Base-by-base conservation (phyloP, 1,140 invertebrate species). In the Heliconius hermathena region DNA sequence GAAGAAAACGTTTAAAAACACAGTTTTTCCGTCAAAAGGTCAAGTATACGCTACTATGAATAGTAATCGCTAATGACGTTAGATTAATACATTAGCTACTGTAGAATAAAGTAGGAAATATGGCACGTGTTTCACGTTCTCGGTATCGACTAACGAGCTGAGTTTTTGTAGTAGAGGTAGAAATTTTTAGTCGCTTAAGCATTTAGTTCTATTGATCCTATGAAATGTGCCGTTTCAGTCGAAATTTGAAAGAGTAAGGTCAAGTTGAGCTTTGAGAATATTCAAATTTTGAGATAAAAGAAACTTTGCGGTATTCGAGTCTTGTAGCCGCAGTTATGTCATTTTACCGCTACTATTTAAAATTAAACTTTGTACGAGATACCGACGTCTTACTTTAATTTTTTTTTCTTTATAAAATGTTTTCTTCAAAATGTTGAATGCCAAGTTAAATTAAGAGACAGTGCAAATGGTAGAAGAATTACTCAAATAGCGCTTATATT, bases 1-100 rank as follows among this genome's bases (percentile, higher is more conserved):
- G 70, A 82, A 83, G n/a, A 79, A 71, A 76, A 80, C 79, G 84
- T 86, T 89, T 87, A 83, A 84, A 85, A 87, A 83, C 81, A 78
- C 80, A 81, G 82, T 84, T 83, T 85, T 78, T 71, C 84, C 87
- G 83, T 83, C 78, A 84, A 83, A 90, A 89, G 89, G 91, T 91
- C 90, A 89, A 90, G 87, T 82, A 82, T 82, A 81, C 80, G 73
- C 77, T 75, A 29, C 78, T 74, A 80, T 83, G 46, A 72, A 79
- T 73, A 78, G 77, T 76, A 76, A 83, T 77, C 57, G 41, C 74
- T 73, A 80, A 76, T 76, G 74, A 80, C 49, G 52, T 73, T 73
- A 54, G 26, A 6, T 29, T 66, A 66, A 66, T 66, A 66, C 60
- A 29, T 66, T 66, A 66, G 60, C 60, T 66, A n/a, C 60, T 26